Evolutionary conservation across 2,797 vertebrate species (phyloP).

Genomic region (Cyprinella venusta): DNA sequence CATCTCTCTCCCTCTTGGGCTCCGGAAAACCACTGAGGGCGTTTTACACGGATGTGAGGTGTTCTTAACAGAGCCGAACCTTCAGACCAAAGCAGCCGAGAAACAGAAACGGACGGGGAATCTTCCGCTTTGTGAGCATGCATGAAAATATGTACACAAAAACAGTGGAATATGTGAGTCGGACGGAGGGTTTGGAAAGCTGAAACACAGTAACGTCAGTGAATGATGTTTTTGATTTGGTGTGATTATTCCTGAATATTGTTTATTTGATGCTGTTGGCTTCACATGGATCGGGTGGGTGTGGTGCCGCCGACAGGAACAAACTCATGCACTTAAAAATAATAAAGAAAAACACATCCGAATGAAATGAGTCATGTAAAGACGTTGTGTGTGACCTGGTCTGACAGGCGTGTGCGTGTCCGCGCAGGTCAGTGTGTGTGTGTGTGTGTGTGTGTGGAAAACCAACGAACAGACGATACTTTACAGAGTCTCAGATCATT

Average conservation of each 20-base stretch:
- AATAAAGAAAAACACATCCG: conserved; percentile 7
- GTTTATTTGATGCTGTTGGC: conserved; percentile 9
- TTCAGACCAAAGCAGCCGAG: not conserved
- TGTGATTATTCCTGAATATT: conserved; percentile 3
- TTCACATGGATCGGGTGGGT: not conserved
- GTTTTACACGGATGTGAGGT: not conserved
- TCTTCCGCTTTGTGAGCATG: not conserved
- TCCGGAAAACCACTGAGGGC: conserved; percentile 15
- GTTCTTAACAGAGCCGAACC: conserved; percentile 11
- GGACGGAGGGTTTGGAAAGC: not conserved
- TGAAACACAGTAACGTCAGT: not conserved
- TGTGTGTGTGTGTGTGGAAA: not conserved
- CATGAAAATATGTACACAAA: conserved; percentile 5
- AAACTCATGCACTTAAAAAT: not conserved
- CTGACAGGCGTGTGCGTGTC: conserved; percentile 8
- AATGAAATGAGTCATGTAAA: conserved; percentile 13
- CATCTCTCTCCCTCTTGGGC: conserved; percentile 25
- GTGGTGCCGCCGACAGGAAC: conserved; percentile 7
- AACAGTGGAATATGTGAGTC: not conserved
- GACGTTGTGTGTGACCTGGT: not conserved
- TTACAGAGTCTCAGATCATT: not conserved
- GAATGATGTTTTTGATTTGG: conserved; percentile 18
- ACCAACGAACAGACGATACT: not conserved
- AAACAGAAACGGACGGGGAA: not conserved
- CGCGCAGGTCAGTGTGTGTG: not conserved